Conservation (phyloP, 2,113 vertebrate genomes). For the Theropithecus gelada region DNA sequence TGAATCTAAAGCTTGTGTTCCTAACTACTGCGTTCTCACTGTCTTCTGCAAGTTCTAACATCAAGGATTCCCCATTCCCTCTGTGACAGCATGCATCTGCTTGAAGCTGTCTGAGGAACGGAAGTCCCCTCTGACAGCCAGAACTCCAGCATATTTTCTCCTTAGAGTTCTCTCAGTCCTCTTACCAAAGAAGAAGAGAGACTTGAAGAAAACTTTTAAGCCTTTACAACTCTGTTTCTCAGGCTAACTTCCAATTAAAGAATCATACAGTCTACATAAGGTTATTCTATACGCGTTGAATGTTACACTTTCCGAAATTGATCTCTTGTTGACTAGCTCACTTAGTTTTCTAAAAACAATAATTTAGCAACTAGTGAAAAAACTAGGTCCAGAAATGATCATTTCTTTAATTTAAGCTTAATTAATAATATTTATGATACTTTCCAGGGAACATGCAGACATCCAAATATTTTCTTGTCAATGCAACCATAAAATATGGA, state of each 20-base stretch:
- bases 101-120: not conserved
- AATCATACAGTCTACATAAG: not conserved
- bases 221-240: not conserved
- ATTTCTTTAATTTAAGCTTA: not conserved
- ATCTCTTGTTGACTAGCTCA: not conserved
- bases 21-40: not conserved
- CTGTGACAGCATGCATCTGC: not conserved
- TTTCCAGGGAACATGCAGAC: not conserved
- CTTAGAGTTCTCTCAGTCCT: not conserved
- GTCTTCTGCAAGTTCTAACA: not conserved
- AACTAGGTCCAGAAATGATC: not conserved
- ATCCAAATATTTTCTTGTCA: not conserved
- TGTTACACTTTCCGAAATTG: not conserved
- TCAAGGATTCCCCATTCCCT: not conserved
- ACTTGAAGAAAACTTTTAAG: not conserved
- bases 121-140: not conserved
- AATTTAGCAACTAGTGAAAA: not conserved
- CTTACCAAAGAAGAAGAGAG: too few relatives aligned
- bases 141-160: not conserved
- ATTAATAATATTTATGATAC: not conserved
- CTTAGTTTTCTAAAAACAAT: conserved; percentile 1
- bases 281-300: not conserved
- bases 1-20: not conserved
- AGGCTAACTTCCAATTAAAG: not conserved
- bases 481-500: not conserved